These are phyloP conservation scores for Solea senegalensis DNA, from an alignment of 2,113 vertebrate genomes.

Conservation along the genomic window DNA sequence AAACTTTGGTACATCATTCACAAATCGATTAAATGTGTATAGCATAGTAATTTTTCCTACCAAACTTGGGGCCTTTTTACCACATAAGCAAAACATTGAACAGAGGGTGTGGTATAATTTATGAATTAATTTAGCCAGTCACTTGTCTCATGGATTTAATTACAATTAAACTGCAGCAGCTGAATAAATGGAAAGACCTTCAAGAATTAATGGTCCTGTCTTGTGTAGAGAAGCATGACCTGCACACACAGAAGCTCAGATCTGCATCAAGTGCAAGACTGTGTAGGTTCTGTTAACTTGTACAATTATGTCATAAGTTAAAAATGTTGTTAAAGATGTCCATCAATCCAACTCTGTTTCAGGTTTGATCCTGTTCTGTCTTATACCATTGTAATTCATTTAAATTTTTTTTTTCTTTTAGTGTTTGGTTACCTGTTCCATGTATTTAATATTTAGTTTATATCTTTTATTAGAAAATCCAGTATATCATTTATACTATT, in stretches of 20 bases:
- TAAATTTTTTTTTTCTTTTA: too few species aligned
- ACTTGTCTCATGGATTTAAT: not conserved
- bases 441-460: too few species aligned
- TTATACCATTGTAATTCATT: too few species aligned
- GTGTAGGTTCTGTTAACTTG: too few species aligned
- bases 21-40: not conserved
- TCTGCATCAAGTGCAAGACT: too few species aligned
- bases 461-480: too few species aligned
- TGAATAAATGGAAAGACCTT: not conserved
- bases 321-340: too few species aligned
- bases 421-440: too few species aligned
- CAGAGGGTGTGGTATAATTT: not conserved
- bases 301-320: too few species aligned
- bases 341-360: too few species aligned
- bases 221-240: not conserved
- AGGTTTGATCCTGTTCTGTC: not conserved
- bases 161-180: not conserved
- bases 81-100: not conserved
- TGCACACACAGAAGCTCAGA: not conserved
- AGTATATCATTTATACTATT: too few species aligned
- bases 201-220: not conserved
- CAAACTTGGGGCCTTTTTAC: not conserved
- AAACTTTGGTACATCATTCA: not conserved
- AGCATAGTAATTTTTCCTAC: not conserved
- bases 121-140: not conserved